A percentile compares a stretch with the other conserved stretches of the same genome.
phyloP scores from a whole-genome alignment of 2,888 invertebrate genomes.

The Tipula lateralis region DNA sequence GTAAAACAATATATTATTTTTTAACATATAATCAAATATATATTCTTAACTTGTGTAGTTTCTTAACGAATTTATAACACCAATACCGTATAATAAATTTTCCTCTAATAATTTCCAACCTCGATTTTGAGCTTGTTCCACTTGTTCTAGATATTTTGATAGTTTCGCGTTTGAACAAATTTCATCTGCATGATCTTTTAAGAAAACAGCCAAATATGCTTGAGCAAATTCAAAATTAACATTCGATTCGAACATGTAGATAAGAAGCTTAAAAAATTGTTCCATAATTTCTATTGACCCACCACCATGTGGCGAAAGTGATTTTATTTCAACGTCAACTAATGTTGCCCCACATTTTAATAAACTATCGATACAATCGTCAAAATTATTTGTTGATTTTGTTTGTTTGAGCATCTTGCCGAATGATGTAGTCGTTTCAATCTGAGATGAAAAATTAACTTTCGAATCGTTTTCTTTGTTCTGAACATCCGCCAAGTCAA shows the following conservation, averaged over 20 bases:
- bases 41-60: conserved; percentile 47
- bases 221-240: conserved; percentile 85
- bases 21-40: not conserved
- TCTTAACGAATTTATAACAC: conserved; percentile 70
- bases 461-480: conserved; percentile 50
- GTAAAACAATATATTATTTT: not conserved
- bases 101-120: conserved; percentile 66
- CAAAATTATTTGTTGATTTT: conserved; percentile 51
- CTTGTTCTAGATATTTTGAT: conserved; percentile 52
- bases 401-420: conserved; percentile 59
- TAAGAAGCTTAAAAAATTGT: conserved; percentile 71
- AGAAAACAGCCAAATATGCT: conserved; percentile 80
- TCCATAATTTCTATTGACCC: conserved; percentile 67
- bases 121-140: conserved; percentile 56
- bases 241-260: conserved; percentile 65
- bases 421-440: conserved; percentile 65
- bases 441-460: conserved; percentile 54
- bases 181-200: conserved; percentile 69
- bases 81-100: conserved; percentile 66
- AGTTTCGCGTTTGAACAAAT: conserved; percentile 56
- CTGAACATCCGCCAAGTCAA: conserved; percentile 58
- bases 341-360: conserved; percentile 68
- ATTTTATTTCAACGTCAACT: conserved; percentile 82
- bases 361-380: conserved; percentile 53
- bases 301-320: conserved; percentile 67